Evolutionary conservation across 2,888 invertebrate species (phyloP), one percentile per base, ranked within the genome.

Genomic region (Thereva nobilitata): DNA sequence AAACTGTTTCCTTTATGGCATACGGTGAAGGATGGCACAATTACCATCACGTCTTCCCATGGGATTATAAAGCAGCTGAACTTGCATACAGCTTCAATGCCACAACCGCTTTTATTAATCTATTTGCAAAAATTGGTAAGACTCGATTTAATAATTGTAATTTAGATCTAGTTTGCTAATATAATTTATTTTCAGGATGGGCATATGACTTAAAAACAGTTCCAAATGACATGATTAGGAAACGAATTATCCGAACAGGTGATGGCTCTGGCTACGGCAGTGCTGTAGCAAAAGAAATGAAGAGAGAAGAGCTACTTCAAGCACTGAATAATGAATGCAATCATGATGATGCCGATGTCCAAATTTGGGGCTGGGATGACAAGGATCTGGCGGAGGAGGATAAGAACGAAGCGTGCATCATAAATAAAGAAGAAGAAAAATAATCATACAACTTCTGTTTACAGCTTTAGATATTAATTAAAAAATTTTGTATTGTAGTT

Each of bases 1-100:
- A 82, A 68, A 74, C 83, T 0, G 90, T 92, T 0, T 87, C 89
- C 0, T 78, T 88, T 5, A 80, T 86, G 45, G 89, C 91, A 0
- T 83, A 87, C 53, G 90, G 91, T 23, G 90, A 92, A 76, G 93
- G 93, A 8, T 93, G 91, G 89, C 93, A 93, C 79, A 93, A 93
- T 82, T 93, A 92, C 78, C 93, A 93, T 74, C 93, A 93, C 79
- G 89, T 89, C 23, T 93, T 93, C 80, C 93, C 93, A 0, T 91
- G 90, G 87, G 90, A 90, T 76, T 90, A 89, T 83, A 89, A 89
- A 73, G 87, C 90, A 72, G 88, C 88, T 34, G 90, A 90, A 75
- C 82, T 89, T 37, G 89, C 89, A 56, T 83, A 85, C 74, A 89
- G 89, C 77, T 81, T 84, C 8, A 89, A 89, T 75, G 74, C 81